These are phyloP conservation scores for Carassius carassius DNA, from an alignment of 2,113 vertebrate genomes.

Conservation along the genomic window DNA sequence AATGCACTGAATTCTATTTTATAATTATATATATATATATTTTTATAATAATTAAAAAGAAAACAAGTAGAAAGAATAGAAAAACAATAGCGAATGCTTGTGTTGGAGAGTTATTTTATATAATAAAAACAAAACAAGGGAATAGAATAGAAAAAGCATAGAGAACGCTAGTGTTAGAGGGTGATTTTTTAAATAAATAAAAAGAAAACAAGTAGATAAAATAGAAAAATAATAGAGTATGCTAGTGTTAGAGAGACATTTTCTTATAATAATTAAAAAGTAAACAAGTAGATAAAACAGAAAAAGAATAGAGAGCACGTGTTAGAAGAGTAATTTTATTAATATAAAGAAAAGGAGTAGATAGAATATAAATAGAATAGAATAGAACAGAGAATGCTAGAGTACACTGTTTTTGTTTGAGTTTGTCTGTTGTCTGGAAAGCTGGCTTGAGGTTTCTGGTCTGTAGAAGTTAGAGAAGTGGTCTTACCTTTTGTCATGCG, in stretches of 20 bases:
- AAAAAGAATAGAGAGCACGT: not conserved
- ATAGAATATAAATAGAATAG: no score
- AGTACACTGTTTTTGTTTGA: no score
- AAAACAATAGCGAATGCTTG: not conserved
- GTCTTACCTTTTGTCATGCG: slow-evolving; percentile 58
- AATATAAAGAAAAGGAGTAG: not conserved
- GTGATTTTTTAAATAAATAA: no score
- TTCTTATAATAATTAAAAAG: not conserved
- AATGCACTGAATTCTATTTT: no score
- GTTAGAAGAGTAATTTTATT: not conserved
- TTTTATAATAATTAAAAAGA: no score
- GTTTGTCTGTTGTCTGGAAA: not conserved
- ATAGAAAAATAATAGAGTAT: not conserved
- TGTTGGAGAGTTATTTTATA: no score
- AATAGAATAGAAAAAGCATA: not conserved
- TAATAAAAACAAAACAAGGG: no score
- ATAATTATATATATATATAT: no score
- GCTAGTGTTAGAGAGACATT: not conserved
- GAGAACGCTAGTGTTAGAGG: no score
- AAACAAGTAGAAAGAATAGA: no score
- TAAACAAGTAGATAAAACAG: not conserved
- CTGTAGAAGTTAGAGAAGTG: not conserved
- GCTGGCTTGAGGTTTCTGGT: not conserved
- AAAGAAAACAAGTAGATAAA: no score
- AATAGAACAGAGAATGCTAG: no score